phyloP scores from a whole-genome alignment of 2,113 vertebrate genomes.

The Podocnemis expansa region DNA sequence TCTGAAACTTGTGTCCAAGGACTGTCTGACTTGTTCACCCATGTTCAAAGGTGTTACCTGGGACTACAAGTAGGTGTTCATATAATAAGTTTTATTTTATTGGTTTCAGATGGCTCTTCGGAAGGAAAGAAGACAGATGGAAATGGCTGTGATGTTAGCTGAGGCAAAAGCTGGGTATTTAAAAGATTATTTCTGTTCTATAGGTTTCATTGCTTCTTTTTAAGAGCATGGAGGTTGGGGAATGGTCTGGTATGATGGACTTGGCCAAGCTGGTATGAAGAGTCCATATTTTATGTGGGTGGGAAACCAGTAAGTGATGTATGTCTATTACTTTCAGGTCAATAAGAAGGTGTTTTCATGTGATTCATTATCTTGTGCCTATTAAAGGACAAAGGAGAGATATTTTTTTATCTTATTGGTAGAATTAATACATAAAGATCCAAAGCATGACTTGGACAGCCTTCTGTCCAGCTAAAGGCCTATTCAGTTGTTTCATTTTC shows the following conservation, averaged over 20 bases:
- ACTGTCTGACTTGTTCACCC: background rate
- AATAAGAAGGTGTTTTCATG: conserved; percentile 54
- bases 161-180: conserved; percentile 33
- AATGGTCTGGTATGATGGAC: conserved; percentile 47
- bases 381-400: conserved; percentile 72
- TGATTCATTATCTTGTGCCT: conserved; percentile 56
- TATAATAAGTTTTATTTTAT: conserved; percentile 54
- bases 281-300: conserved; percentile 73
- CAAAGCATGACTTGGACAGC: background rate
- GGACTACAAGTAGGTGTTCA: background rate
- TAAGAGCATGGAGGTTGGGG: conserved; percentile 45
- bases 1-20: background rate
- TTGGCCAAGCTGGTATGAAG: conserved; percentile 63
- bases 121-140: conserved; percentile 23
- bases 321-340: conserved; percentile 66
- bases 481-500: background rate
- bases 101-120: conserved; percentile 68
- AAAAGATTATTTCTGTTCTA: conserved; percentile 74
- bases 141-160: conserved; percentile 23
- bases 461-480: background rate
- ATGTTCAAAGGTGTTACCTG: background rate
- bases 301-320: conserved; percentile 65
- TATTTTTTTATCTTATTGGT: conserved; percentile 54
- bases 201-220: conserved; percentile 68
- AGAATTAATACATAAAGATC: conserved; percentile 12